Conservation (phyloP, 2,888 invertebrate species). For the Drosophila mulleri region DNA sequence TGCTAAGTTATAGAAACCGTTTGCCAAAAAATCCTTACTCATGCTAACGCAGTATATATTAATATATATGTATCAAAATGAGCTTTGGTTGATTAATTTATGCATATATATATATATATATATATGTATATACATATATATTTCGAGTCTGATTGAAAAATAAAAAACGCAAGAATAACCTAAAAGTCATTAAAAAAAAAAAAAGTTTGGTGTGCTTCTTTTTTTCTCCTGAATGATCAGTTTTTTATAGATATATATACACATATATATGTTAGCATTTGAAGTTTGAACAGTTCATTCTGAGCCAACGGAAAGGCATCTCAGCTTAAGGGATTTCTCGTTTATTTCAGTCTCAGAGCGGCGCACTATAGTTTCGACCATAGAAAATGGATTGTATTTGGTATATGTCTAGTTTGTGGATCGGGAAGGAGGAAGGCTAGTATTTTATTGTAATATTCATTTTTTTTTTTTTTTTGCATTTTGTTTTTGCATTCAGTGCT, state of each 20-base stretch:
- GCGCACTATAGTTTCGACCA: slow-evolving; percentile 32
- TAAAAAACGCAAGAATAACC: slow-evolving; percentile 2
- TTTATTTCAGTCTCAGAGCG: slow-evolving; percentile 61
- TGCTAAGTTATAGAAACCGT: slow-evolving; percentile 34
- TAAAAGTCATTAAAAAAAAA: not conserved
- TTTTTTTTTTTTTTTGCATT: not conserved
- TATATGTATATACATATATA: slow-evolving; percentile 23
- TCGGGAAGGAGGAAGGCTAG: slow-evolving; percentile 7
- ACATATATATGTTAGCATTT: slow-evolving; percentile 22
- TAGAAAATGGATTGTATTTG: slow-evolving; percentile 33
- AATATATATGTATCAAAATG: slow-evolving; percentile 15
- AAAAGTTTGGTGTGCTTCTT: not conserved
- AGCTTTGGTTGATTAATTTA: slow-evolving; percentile 13
- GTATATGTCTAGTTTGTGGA: not conserved
- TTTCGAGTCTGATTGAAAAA: not conserved
- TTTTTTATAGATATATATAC: slow-evolving; percentile 18
- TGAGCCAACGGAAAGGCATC: slow-evolving; percentile 42
- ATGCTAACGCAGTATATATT: slow-evolving; percentile 17
- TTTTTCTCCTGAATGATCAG: slow-evolving; percentile 8
- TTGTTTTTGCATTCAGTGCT: slow-evolving; percentile 40
- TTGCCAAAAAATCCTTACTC: slow-evolving; percentile 19
- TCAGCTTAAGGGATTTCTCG: slow-evolving; percentile 23
- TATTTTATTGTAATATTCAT: slow-evolving; percentile 9
- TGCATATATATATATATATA: slow-evolving; percentile 22
- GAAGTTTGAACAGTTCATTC: slow-evolving; percentile 23